Conservation (phyloP, 2,888 invertebrate genomes). For the Biston stratarius region DNA sequence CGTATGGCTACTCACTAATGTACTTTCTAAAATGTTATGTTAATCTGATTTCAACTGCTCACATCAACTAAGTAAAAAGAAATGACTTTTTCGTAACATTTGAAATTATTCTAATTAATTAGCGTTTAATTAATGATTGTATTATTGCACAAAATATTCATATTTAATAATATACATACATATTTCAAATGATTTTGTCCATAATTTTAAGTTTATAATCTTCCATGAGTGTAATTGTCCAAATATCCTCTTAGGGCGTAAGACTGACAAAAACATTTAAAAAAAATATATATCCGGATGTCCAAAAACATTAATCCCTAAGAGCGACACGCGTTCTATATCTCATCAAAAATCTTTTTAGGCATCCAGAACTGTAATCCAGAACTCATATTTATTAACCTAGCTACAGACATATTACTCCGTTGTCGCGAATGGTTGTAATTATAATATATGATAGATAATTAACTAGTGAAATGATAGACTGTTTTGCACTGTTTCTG, state of each 20-base stretch:
- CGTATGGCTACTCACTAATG: constrained; percentile 82
- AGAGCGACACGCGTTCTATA: constrained; percentile 38
- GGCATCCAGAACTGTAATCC: constrained; percentile 67
- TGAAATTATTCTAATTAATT: constrained; percentile 33
- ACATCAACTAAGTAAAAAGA: constrained; percentile 48
- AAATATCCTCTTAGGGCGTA: constrained; percentile 65
- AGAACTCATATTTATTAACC: constrained; percentile 73
- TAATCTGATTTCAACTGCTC: constrained; percentile 69
- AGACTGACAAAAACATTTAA: constrained; percentile 72
- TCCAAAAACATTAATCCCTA: constrained; percentile 36
- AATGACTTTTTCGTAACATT: constrained; percentile 41
- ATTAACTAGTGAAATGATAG: constrained; percentile 81
- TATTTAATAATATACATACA: too few species aligned
- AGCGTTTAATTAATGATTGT: constrained; percentile 31
- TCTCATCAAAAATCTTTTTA: constrained; percentile 55
- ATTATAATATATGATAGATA: constrained; percentile 75
- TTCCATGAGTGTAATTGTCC: constrained; percentile 51
- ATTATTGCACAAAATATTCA: constrained; percentile 47
- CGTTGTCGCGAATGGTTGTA: constrained; percentile 84
- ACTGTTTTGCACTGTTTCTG: constrained; percentile 82
- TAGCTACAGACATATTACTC: constrained; percentile 82
- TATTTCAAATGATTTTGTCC: constrained; percentile 47
- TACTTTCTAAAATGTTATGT: constrained; percentile 78
- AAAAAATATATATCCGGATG: constrained; percentile 35
- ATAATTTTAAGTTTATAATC: constrained; percentile 49